Conservation (phyloP, 2,888 invertebrate genomes). For the Tholera decimalis region DNA sequence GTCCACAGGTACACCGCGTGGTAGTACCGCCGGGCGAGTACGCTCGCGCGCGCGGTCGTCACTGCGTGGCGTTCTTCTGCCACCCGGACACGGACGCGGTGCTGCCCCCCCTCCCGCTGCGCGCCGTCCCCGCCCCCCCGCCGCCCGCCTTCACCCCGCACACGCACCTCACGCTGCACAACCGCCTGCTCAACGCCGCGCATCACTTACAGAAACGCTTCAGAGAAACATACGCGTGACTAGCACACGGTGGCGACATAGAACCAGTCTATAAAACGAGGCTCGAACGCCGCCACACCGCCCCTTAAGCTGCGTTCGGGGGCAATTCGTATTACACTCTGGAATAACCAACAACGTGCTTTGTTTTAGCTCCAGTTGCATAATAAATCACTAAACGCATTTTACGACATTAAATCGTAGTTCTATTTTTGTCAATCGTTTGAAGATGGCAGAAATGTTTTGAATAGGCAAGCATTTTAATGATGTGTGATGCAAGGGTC, state of each 20-base stretch:
- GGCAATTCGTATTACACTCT: slow-evolving; percentile 16
- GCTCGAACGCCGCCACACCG: slow-evolving; percentile 71
- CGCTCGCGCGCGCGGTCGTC: slow-evolving; percentile 92
- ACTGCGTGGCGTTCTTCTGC: slow-evolving; percentile 95
- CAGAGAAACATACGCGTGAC: slow-evolving; percentile 93
- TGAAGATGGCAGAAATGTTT: background rate
- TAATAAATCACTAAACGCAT: background rate
- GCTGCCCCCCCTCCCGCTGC: slow-evolving; percentile 88
- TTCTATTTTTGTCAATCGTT: background rate
- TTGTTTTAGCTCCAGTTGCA: background rate
- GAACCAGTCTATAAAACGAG: slow-evolving; percentile 64
- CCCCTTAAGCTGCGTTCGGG: slow-evolving; percentile 63
- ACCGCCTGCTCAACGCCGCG: slow-evolving; percentile 93
- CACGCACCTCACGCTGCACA: slow-evolving; percentile 85
- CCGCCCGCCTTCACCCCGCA: slow-evolving; percentile 85
- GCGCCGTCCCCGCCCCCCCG: slow-evolving; percentile 81
- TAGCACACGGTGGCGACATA: slow-evolving; percentile 73
- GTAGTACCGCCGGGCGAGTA: slow-evolving; percentile 93
- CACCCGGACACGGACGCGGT: slow-evolving; percentile 93
- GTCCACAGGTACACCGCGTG: slow-evolving; percentile 93
- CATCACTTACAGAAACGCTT: slow-evolving; percentile 94
- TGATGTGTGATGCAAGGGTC: background rate
- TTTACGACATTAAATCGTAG: background rate
- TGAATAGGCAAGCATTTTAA: background rate
- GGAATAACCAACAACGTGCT: no score